phyloP scores from a whole-genome alignment of 2,113 vertebrate species.

The Corydoras maculifer region DNA sequence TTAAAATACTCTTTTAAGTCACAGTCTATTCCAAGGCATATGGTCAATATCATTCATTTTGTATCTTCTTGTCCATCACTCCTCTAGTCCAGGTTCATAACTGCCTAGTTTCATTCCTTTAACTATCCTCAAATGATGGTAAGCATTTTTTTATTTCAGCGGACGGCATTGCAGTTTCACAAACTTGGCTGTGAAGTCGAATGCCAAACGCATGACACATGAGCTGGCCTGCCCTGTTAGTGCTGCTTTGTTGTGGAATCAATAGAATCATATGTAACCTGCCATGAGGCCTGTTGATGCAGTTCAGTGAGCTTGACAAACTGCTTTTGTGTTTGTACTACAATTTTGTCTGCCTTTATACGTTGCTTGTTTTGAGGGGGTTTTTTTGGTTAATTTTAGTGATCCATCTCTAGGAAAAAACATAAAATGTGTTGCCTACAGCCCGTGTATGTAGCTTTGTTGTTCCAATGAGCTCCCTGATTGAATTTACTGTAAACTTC shows the following conservation, averaged over 20 bases:
- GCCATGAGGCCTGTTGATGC: neutral
- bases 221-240: neutral
- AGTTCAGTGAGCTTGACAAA: neutral
- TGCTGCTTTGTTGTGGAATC: neutral
- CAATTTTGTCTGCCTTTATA: neutral
- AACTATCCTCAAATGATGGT: too few relatives aligned
- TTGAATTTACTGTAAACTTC: neutral
- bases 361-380: too few relatives aligned
- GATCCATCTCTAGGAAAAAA: too few relatives aligned
- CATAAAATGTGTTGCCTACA: neutral
- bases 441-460: constrained; percentile 11
- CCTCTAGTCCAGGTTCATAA: too few relatives aligned
- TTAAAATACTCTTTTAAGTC: too few relatives aligned
- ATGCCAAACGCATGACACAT: neutral
- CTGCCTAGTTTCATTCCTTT: too few relatives aligned
- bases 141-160: too few relatives aligned
- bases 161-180: neutral
- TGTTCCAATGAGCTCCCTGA: constrained; percentile 45
- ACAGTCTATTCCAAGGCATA: too few relatives aligned
- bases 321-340: neutral
- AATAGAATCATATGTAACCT: neutral
- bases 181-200: neutral
- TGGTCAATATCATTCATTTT: too few relatives aligned
- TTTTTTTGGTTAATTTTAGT: neutral
- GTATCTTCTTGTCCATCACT: too few relatives aligned